A percentile compares a stretch with the other conserved stretches of the same genome.
Conservation (phyloP, 1,140 invertebrate species). For the Lordiphosa collinella region DNA sequence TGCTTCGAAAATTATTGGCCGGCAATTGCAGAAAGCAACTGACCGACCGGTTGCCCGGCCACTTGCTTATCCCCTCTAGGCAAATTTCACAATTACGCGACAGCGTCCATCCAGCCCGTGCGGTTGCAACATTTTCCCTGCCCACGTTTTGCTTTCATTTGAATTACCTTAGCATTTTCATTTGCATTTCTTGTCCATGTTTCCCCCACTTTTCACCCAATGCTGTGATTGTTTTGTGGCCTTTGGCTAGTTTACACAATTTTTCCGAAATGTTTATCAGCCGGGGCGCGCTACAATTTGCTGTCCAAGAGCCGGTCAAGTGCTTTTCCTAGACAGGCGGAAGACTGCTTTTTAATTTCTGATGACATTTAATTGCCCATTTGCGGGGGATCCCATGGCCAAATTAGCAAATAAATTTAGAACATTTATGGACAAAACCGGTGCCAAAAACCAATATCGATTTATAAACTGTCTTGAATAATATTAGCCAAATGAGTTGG, state of each 20-base stretch:
- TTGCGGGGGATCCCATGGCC: conserved; percentile 10
- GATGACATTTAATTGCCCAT: neutral
- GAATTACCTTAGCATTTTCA: conserved; percentile 51
- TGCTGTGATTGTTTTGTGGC: conserved; percentile 61
- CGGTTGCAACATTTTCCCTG: conserved; percentile 57
- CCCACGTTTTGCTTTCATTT: conserved; percentile 60
- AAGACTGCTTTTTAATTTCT: neutral
- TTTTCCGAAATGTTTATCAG: conserved; percentile 52
- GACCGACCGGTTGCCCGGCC: conserved; percentile 6
- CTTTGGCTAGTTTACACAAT: conserved; percentile 65
- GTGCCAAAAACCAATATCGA: conserved; percentile 19
- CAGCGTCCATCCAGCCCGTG: conserved; percentile 12
- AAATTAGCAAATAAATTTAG: conserved; percentile 1
- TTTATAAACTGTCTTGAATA: conserved; percentile 20
- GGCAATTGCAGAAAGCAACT: conserved; percentile 18
- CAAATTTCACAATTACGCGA: conserved; percentile 61
- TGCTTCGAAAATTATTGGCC: conserved; percentile 37
- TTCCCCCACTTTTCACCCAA: conserved; percentile 43
- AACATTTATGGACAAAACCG: conserved; percentile 21
- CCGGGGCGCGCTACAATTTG: conserved; percentile 35
- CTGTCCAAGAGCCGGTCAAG: conserved; percentile 30
- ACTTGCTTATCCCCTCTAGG: conserved; percentile 43
- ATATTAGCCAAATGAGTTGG: conserved; percentile 1
- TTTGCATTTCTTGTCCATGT: conserved; percentile 47
- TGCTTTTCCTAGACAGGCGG: conserved; percentile 21